These are phyloP conservation scores for Oenanthe oenanthe DNA, from an alignment of 2,113 vertebrate species.

Conservation along the genomic window DNA sequence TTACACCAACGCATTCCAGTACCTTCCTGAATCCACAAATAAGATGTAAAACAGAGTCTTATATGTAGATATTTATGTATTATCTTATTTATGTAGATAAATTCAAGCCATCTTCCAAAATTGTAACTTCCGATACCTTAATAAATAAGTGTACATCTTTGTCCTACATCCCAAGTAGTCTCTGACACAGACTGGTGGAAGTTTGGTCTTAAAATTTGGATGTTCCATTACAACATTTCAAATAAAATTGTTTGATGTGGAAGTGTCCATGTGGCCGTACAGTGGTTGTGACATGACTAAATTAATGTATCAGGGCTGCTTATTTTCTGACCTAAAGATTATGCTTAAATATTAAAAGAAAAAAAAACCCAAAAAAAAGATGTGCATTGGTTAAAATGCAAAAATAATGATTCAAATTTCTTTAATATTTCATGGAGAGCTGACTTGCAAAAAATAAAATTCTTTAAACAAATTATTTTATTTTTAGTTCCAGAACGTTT, in stretches of 20 bases:
- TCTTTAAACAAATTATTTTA: background rate
- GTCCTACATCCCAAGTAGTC: background rate
- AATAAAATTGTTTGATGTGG: background rate
- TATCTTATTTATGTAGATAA: background rate
- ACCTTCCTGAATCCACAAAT: background rate
- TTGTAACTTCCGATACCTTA: background rate
- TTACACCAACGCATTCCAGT: background rate
- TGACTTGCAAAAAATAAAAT: background rate
- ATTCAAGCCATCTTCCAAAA: background rate
- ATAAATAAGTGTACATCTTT: background rate
- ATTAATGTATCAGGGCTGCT: background rate
- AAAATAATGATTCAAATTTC: background rate
- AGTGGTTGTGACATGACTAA: background rate
- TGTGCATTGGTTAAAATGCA: background rate
- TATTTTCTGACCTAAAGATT: background rate
- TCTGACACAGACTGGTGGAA: background rate
- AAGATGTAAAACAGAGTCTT: rapidly evolving
- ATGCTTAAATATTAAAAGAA: background rate
- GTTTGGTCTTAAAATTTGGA: background rate
- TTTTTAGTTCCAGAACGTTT: background rate
- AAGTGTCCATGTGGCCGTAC: background rate
- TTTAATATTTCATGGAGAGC: background rate
- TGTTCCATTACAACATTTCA: background rate
- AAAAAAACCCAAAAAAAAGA: background rate
- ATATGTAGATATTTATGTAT: too few relatives aligned